A percentile compares a stretch with the other conserved stretches of the same genome.
Conservation (phyloP, 2,888 invertebrate species). For the Mesoligia furuncula region DNA sequence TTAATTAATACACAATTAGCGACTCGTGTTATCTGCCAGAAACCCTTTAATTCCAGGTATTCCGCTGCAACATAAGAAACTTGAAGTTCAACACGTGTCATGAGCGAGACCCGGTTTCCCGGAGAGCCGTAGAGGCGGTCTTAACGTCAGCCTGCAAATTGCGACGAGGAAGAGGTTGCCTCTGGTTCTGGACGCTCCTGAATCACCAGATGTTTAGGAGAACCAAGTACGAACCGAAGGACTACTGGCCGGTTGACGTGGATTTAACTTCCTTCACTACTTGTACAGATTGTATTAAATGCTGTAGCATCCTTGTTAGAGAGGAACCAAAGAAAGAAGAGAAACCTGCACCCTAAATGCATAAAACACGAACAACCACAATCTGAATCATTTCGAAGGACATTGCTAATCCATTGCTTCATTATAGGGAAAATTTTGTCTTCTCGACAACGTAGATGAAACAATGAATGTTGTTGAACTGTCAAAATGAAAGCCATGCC, state of each 20-base stretch:
- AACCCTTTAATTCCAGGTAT: conserved; percentile 72
- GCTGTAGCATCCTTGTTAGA: conserved; percentile 67
- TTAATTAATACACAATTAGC: neutral
- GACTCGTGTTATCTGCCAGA: neutral
- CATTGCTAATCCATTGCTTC: neutral
- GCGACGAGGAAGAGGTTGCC: conserved; percentile 73
- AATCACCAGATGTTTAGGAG: conserved; percentile 76
- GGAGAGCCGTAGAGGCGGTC: conserved; percentile 78
- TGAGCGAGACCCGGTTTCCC: conserved; percentile 76
- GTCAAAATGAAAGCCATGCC: neutral
- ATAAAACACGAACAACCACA: neutral
- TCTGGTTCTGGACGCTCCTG: conserved; percentile 78
- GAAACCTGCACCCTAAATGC: neutral
- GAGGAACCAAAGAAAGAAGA: conserved; percentile 18
- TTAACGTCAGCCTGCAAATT: conserved; percentile 74
- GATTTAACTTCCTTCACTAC: conserved; percentile 42
- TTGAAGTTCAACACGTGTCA: conserved; percentile 78
- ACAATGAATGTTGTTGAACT: neutral
- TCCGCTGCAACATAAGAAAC: conserved; percentile 83
- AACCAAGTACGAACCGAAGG: conserved; percentile 71
- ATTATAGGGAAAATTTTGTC: neutral
- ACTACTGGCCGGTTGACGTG: conserved; percentile 72
- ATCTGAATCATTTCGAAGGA: neutral
- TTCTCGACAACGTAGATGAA: neutral
- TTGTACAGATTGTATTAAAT: conserved; percentile 67